Percentiles rank a stretch among this genome's conserved stretches.
Conservation (phyloP, 2,888 invertebrate genomes). For the Brenthis daphne region DNA sequence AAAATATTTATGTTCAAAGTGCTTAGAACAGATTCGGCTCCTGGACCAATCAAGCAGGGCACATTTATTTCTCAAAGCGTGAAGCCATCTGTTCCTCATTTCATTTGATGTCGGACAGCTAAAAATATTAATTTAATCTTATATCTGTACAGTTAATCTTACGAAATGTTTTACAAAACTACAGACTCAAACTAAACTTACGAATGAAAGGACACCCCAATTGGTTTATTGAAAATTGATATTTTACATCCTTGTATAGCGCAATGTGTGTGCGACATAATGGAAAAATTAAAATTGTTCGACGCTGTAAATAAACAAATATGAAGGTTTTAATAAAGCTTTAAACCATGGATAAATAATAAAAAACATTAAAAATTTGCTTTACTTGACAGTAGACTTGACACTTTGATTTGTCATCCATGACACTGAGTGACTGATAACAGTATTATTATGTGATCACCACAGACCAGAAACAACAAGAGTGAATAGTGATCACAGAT, state of each 20-base stretch:
- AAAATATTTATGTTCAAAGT: conserved; percentile 68
- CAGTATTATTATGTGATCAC: too few relatives aligned
- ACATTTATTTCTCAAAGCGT: conserved; percentile 62
- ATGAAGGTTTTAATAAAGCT: too few relatives aligned
- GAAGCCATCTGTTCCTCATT: conserved; percentile 68
- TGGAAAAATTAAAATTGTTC: conserved; percentile 4
- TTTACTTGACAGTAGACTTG: conserved; percentile 1
- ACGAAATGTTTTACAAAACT: conserved; percentile 1
- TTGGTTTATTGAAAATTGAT: conserved; percentile 59
- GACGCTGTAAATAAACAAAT: neutral
- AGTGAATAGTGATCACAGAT: too few relatives aligned
- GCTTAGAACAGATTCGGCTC: conserved; percentile 70
- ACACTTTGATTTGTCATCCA: neutral
- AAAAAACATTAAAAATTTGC: neutral
- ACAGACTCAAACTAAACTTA: conserved; percentile 48
- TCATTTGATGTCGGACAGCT: conserved; percentile 63
- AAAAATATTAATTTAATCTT: conserved; percentile 32
- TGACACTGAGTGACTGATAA: neutral
- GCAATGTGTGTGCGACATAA: conserved; percentile 60
- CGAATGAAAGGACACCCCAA: conserved; percentile 61
- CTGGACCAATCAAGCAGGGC: conserved; percentile 61
- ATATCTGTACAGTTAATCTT: conserved; percentile 13
- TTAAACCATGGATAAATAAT: too few relatives aligned
- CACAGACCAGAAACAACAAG: too few relatives aligned
- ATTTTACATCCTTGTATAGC: conserved; percentile 64